Evolutionary conservation across 92 coral and sea anemone species (phyloP).

Genomic region (Pocillopora meandrina): DNA sequence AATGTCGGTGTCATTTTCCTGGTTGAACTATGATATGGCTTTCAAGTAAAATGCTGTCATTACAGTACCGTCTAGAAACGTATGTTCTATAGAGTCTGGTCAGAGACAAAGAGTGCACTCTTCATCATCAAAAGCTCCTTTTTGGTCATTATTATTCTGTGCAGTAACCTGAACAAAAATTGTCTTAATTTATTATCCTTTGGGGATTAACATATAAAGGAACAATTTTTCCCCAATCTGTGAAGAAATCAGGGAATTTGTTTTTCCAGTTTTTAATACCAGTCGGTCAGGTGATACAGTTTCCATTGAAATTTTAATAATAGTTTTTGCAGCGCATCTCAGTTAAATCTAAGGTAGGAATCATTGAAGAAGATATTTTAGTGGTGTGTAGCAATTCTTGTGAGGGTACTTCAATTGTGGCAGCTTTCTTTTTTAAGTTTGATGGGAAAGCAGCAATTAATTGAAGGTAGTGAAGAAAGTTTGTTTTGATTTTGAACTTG

Average conservation of each 20-base stretch:
- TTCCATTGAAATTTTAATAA: neutral
- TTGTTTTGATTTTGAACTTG: slow-evolving; percentile 2
- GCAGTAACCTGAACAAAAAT: neutral
- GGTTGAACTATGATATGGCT: neutral
- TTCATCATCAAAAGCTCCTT: slow-evolving; percentile 9
- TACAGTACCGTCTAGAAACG: neutral
- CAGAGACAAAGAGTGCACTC: neutral
- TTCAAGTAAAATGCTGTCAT: neutral
- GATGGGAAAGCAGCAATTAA: slow-evolving; percentile 2
- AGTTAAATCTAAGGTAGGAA: neutral
- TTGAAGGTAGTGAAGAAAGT: neutral
- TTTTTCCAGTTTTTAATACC: slow-evolving; percentile 8
- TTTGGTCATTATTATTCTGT: slow-evolving; percentile 6
- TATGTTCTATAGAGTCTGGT: slow-evolving; percentile 4
- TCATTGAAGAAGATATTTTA: neutral
- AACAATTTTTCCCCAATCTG: neutral
- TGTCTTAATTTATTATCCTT: slow-evolving; percentile 4
- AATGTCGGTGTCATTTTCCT: neutral
- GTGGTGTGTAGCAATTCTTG: neutral
- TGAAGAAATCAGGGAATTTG: neutral
- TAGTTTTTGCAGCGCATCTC: slow-evolving; percentile 18
- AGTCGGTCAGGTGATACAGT: neutral
- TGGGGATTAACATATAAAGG: neutral
- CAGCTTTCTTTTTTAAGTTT: neutral
- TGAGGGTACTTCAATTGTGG: neutral